Percentiles rank a stretch among this genome's conserved stretches.
phyloP scores from a whole-genome alignment of 2,888 invertebrate genomes.

The Amiota mariae region DNA sequence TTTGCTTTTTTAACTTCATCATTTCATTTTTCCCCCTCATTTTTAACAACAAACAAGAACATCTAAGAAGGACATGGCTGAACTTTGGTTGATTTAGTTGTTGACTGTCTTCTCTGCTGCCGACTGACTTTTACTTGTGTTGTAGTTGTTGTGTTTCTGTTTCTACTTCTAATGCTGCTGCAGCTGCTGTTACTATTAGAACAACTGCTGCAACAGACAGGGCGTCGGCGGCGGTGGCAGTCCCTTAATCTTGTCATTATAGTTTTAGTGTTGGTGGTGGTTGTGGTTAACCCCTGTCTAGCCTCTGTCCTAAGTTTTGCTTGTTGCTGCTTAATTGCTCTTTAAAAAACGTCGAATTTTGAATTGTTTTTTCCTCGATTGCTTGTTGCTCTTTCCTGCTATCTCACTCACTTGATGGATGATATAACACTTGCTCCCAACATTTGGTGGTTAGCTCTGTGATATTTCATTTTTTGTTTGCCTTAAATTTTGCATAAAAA shows the following conservation, averaged over 20 bases:
- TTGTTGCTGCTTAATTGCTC: slow-evolving; percentile 53
- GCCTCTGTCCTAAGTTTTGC: slow-evolving; percentile 57
- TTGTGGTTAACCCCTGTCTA: slow-evolving; percentile 36
- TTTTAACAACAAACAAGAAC: neutral
- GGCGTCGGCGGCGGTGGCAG: too few species aligned
- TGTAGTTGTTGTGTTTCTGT: slow-evolving; percentile 13
- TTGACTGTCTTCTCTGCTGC: neutral
- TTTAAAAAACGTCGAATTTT: slow-evolving; percentile 59
- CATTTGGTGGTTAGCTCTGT: slow-evolving; percentile 41
- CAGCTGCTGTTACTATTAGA: too few species aligned
- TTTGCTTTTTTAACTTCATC: too few species aligned
- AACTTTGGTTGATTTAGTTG: slow-evolving; percentile 7
- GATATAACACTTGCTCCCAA: slow-evolving; percentile 47
- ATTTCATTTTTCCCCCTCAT: too few species aligned
- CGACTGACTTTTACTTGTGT: neutral
- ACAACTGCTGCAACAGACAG: too few species aligned
- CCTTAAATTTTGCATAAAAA: slow-evolving; percentile 91
- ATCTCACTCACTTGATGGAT: slow-evolving; percentile 24
- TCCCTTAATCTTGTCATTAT: too few species aligned
- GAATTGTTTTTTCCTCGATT: slow-evolving; percentile 47
- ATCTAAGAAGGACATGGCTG: neutral
- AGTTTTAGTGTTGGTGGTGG: too few species aligned
- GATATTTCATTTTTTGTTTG: slow-evolving; percentile 74
- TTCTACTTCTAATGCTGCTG: slow-evolving; percentile 46
- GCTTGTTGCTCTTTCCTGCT: slow-evolving; percentile 57